These are phyloP conservation scores for Camelus dromedarius DNA, from an alignment of 2,113 vertebrate species.

Conservation along the genomic window DNA sequence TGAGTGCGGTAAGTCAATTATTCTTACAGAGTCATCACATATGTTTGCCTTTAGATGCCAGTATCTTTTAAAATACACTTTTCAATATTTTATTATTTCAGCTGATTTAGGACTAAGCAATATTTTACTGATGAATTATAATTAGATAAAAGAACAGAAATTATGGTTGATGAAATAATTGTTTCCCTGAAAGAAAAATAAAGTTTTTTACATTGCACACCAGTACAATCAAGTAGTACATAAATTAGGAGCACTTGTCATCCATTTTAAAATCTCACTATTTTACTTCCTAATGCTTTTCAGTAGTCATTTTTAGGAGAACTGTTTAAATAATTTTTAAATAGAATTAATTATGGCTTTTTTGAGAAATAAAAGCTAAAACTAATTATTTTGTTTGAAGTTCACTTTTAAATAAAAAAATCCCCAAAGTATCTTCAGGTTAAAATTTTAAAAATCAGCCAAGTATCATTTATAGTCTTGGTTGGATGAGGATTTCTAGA, in stretches of 20 bases:
- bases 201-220: not conserved
- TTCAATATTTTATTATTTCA: not conserved
- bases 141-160: conserved; percentile 20
- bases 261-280: conserved; percentile 72
- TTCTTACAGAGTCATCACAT: not conserved
- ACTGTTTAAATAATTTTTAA: conserved; percentile 20
- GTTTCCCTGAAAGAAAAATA: conserved; percentile 38
- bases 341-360: conserved; percentile 72
- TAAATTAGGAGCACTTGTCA: conserved; percentile 63
- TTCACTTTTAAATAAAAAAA: conserved; percentile 70
- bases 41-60: not conserved
- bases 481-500: not conserved
- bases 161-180: conserved; percentile 51
- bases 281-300: conserved; percentile 70
- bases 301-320: conserved; percentile 57
- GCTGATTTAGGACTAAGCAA: not conserved
- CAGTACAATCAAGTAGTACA: conserved; percentile 29
- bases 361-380: conserved; percentile 63
- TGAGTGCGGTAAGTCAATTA: not conserved
- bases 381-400: conserved; percentile 72
- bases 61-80: not conserved
- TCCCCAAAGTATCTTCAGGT: conserved; percentile 15
- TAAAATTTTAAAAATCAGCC: conserved; percentile 45
- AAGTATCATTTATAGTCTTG: conserved; percentile 52
- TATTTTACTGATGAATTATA: conserved; percentile 42